Evolutionary conservation across 2,797 vertebrate species (phyloP).

Genomic region (Falco cherrug): DNA sequence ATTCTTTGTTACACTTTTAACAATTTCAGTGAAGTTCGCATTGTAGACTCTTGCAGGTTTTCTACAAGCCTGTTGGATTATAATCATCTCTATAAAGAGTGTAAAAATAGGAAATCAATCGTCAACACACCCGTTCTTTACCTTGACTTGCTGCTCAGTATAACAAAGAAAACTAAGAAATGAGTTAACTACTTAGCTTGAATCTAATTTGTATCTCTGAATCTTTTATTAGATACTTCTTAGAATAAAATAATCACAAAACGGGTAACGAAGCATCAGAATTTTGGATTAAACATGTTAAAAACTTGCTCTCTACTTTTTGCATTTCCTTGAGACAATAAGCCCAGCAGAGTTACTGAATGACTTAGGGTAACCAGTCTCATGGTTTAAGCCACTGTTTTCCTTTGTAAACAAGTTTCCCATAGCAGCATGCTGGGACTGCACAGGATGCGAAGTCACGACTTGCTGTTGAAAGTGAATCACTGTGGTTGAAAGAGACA

Average conservation of each 20-base stretch:
- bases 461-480: background rate
- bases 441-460: background rate
- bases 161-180: background rate
- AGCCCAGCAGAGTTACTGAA: background rate
- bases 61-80: background rate
- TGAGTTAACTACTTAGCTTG: background rate
- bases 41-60: background rate
- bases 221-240: background rate
- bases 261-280: background rate
- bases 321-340: background rate
- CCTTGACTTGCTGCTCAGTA: background rate
- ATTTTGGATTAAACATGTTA: background rate
- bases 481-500: background rate
- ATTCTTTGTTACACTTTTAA: constrained; percentile 8
- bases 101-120: background rate
- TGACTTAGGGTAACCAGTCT: background rate
- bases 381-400: background rate
- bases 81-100: background rate
- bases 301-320: background rate
- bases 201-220: background rate
- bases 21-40: background rate
- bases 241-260: background rate
- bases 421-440: background rate
- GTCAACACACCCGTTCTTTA: background rate
- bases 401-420: background rate